A percentile compares a stretch with the other conserved stretches of the same genome.
phyloP scores from a whole-genome alignment of 1,140 invertebrate species.

The Drosophila nebulosa region DNA sequence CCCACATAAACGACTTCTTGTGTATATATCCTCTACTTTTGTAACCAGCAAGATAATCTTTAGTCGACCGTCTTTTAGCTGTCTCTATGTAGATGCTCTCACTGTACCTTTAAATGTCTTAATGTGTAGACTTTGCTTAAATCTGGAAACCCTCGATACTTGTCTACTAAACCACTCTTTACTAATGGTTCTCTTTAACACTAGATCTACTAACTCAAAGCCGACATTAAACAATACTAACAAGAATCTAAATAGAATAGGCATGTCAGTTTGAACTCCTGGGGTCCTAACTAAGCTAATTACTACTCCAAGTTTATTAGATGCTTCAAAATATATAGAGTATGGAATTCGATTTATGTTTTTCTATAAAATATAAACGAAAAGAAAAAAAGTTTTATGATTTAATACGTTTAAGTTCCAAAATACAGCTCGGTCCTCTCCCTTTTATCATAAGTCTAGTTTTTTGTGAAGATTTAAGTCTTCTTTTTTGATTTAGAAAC shows the following conservation, averaged over 20 bases:
- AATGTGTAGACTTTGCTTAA: constrained; percentile 24
- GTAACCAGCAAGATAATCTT: constrained; percentile 18
- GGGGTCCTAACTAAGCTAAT: not conserved
- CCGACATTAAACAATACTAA: not conserved
- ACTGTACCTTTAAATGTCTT: constrained; percentile 28
- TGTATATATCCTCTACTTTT: not conserved
- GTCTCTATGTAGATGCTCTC: constrained; percentile 36
- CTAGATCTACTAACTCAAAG: not conserved
- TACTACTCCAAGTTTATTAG: not conserved
- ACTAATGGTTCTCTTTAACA: not conserved
- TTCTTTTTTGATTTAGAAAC: too few relatives aligned
- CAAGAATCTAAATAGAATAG: not conserved
- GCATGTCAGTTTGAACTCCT: not conserved
- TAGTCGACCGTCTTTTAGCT: constrained; percentile 17
- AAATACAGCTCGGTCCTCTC: too few relatives aligned
- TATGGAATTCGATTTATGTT: too few relatives aligned
- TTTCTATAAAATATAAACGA: too few relatives aligned
- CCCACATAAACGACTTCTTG: not conserved
- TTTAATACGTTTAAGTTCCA: too few relatives aligned
- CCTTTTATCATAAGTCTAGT: too few relatives aligned
- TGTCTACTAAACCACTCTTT: not conserved
- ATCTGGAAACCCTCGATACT: constrained; percentile 9
- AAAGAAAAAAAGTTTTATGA: too few relatives aligned
- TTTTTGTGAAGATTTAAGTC: too few relatives aligned
- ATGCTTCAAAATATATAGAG: too few relatives aligned